Conservation (phyloP, 1,140 invertebrate species). For the Ceratoteleas bidentatus region DNA sequence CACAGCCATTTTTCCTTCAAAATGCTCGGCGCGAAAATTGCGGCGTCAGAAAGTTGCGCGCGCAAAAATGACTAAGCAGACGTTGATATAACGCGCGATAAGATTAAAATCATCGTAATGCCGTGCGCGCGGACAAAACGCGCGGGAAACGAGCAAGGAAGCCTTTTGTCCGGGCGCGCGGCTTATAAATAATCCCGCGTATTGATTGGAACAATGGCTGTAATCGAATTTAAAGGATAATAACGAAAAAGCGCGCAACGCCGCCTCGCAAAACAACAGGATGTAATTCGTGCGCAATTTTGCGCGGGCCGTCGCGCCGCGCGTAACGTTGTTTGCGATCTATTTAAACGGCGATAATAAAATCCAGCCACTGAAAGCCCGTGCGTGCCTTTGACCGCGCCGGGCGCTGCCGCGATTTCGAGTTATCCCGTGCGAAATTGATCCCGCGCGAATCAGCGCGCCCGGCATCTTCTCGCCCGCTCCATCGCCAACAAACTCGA, state of each 20-base stretch:
- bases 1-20: conserved; percentile 58
- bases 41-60: conserved; percentile 50
- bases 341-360: conserved; percentile 25
- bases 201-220: conserved; percentile 41
- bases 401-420: conserved; percentile 2
- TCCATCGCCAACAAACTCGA: too few species aligned
- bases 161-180: conserved; percentile 2
- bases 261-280: conserved; percentile 9
- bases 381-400: conserved; percentile 1
- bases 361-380: conserved; percentile 12
- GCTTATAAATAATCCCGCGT: conserved; percentile 14
- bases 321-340: conserved; percentile 19
- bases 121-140: conserved; percentile 22
- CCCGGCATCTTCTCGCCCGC: conserved; percentile 2
- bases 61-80: conserved; percentile 62
- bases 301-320: neutral
- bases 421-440: conserved; percentile 23
- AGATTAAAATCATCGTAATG: conserved; percentile 46
- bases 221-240: conserved; percentile 42
- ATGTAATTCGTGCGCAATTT: conserved; percentile 8
- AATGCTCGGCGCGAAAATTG: conserved; percentile 56
- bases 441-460: neutral
- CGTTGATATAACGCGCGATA: conserved; percentile 54
- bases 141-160: conserved; percentile 27
- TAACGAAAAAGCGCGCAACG: conserved; percentile 16